phyloP scores from a whole-genome alignment of 2,113 vertebrate genomes.

The Tupaia tana region DNA sequence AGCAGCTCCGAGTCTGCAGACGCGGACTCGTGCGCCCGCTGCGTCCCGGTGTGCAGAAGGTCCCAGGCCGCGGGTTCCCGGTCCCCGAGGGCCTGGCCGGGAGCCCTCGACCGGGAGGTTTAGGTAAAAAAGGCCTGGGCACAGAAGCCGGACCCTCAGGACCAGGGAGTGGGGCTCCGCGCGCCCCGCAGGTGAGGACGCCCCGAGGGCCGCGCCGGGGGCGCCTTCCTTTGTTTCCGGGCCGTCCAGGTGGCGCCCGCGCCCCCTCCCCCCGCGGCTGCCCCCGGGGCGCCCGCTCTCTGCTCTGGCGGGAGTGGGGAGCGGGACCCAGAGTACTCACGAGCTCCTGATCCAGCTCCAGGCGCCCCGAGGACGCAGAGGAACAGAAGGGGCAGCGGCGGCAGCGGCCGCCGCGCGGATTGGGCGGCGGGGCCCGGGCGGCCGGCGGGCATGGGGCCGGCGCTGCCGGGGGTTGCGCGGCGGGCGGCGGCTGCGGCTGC shows the following conservation, averaged over 20 bases:
- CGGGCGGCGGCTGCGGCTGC: background rate
- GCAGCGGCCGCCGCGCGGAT: constrained; percentile 71
- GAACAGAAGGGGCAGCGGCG: constrained; percentile 69
- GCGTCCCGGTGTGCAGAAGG: background rate
- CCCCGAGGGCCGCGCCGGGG: constrained; percentile 70
- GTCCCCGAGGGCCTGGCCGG: background rate
- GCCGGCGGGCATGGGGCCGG: constrained; percentile 71
- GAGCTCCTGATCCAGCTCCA: constrained; percentile 76
- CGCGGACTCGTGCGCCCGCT: constrained; percentile 39
- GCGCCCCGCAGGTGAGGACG: constrained; percentile 67
- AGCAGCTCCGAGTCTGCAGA: background rate
- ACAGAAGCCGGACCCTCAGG: background rate
- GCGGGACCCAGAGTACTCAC: constrained; percentile 76
- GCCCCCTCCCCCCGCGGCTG: constrained; percentile 68
- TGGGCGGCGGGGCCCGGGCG: constrained; percentile 71
- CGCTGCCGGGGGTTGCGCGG: constrained; percentile 63
- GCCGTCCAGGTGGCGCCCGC: constrained; percentile 67
- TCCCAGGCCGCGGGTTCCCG: background rate
- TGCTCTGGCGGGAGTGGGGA: constrained; percentile 43
- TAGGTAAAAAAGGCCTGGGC: constrained; percentile 64
- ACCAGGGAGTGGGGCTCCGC: background rate
- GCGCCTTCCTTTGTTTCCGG: constrained; percentile 76
- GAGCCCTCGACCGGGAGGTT: background rate
- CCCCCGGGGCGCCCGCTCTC: constrained; percentile 55
- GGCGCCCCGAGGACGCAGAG: constrained; percentile 78